Conservation (phyloP, 2,888 invertebrate species). For the Microctonus brassicae region DNA sequence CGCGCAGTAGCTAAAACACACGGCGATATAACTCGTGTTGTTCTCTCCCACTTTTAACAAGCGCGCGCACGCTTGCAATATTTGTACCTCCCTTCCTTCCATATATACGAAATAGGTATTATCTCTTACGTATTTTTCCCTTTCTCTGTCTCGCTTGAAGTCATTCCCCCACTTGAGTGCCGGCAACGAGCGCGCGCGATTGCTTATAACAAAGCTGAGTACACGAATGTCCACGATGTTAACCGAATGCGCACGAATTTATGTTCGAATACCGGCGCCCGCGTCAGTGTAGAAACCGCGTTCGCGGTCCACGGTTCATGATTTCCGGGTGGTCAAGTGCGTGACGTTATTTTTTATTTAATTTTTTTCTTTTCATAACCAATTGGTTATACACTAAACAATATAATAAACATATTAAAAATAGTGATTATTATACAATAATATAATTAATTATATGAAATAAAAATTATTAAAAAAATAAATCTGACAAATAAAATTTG, state of each 20-base stretch:
- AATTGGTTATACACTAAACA: not conserved
- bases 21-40: no score
- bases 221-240: slow-evolving; percentile 53
- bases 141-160: no score
- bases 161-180: no score
- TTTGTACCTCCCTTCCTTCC: no score
- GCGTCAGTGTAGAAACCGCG: slow-evolving; percentile 69
- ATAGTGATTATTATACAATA: not conserved
- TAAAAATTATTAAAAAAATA: not conserved
- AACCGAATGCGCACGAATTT: slow-evolving; percentile 64
- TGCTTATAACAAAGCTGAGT: not conserved
- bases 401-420: not conserved
- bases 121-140: no score
- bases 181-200: slow-evolving; percentile 27
- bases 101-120: no score
- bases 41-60: no score
- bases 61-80: no score
- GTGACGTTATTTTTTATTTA: slow-evolving; percentile 29
- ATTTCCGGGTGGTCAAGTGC: slow-evolving; percentile 59
- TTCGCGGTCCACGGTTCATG: slow-evolving; percentile 69
- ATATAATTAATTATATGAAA: not conserved
- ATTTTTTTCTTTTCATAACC: slow-evolving; percentile 45
- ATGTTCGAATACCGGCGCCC: slow-evolving; percentile 68
- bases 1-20: no score
- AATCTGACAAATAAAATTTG: no score